Base-by-base conservation (phyloP, 1,140 invertebrate genomes). In the Drosophila kurseongensis region DNA sequence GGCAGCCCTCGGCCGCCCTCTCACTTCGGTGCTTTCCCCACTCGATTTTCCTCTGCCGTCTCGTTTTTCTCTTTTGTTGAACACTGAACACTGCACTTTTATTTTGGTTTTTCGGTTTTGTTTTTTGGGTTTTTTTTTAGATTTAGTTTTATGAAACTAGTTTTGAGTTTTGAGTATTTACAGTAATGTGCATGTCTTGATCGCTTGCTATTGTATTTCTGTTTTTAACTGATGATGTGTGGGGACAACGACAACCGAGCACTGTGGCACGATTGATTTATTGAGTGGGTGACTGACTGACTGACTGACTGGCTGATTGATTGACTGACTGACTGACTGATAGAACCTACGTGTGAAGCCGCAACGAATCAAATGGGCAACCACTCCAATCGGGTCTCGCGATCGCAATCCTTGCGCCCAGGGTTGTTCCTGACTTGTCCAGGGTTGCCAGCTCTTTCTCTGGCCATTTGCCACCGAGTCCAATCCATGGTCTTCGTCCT, bases 391-490 rank as follows among this genome's bases (percentile, higher is more conserved):
- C 68, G 67, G 44, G 68, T 71, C 68, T 71, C 65, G 41, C 50
- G 52, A 63, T 63, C 60, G 60, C 60, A 29, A 63, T 63, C 50
- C 50, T 42, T 63, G 60, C 29, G 50, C 40, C 60, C 60, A 50
- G 16, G 56, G 50, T 50, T 77, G 72, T 56, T 67, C 63, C 51
- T 67, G 73, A 54, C 69, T 62, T 73, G 23, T 89, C 59, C 75
- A 44, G 65, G 65, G 13, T 66, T 88, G 82, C 90, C 72, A 89
- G 80, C 75, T 79, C 83, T 79, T 63, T 85, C 81, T 86, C 81
- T 85, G 82, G 81, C 78, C 63, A 77, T 61, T 83, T 91, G 90
- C 90, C 90, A 91, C 78, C 91, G 90, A 75, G 86, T 91, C 91
- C 91, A 91, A 91, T 91, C 91, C 91, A 91, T 91, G 69, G 88